Evolutionary conservation across 2,888 invertebrate species (phyloP).

Genomic region (Tetranychus piercei): DNA sequence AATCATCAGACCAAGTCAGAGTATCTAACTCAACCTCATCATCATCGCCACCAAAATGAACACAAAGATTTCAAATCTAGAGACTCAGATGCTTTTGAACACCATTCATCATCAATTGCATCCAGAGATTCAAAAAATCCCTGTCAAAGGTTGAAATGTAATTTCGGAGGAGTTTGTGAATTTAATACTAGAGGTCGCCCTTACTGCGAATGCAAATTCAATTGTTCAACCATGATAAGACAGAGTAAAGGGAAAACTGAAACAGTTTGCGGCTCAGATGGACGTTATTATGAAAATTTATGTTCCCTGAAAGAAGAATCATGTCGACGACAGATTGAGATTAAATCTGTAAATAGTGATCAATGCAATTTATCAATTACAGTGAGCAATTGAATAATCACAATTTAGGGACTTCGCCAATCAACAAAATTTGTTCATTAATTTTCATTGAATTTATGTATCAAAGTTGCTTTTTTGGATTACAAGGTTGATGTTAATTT

Average conservation of each 20-base stretch:
- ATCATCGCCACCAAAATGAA: background rate
- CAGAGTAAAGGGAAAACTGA: background rate
- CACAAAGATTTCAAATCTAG: background rate
- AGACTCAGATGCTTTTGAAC: background rate
- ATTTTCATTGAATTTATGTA: too few relatives aligned
- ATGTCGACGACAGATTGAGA: constrained; percentile 2
- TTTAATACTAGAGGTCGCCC: background rate
- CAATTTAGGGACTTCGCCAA: too few relatives aligned
- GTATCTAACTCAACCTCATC: background rate
- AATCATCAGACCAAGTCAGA: background rate
- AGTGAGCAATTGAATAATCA: too few relatives aligned
- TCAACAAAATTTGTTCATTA: too few relatives aligned
- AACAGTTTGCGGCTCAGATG: constrained; percentile 6
- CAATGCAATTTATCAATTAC: background rate
- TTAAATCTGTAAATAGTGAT: background rate
- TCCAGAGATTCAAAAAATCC: background rate
- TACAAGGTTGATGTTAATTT: too few relatives aligned
- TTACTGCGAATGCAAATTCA: constrained; percentile 9
- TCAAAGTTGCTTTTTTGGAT: too few relatives aligned
- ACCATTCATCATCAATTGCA: background rate
- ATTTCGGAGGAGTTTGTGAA: background rate
- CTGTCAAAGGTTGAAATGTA: background rate
- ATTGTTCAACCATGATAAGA: background rate
- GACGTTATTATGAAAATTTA: background rate
- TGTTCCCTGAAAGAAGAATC: constrained; percentile 11